These are phyloP conservation scores for Strigamia maritima DNA, from an alignment of 2,888 invertebrate genomes.

Conservation along the genomic window DNA sequence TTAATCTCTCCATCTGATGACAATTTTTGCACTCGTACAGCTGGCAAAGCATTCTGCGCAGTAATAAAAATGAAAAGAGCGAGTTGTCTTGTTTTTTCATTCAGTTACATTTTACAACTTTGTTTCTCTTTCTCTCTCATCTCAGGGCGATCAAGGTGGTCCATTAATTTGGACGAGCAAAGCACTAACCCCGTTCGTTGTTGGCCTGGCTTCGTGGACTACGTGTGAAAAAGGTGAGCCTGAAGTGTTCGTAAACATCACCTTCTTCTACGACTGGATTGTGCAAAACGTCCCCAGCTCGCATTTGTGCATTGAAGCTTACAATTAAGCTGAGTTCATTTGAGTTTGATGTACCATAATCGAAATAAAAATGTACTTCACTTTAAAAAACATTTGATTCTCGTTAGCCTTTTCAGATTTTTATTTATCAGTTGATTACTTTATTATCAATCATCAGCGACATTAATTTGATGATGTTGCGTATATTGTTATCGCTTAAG, in stretches of 20 bases:
- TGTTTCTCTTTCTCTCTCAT: neutral
- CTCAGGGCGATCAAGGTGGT: constrained; percentile 16
- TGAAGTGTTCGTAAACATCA: neutral
- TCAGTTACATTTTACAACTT: constrained; percentile 5
- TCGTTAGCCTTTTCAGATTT: too few relatives aligned
- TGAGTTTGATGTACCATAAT: neutral
- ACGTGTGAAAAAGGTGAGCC: neutral
- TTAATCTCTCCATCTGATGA: neutral
- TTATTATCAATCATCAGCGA: too few relatives aligned
- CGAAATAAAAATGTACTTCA: too few relatives aligned
- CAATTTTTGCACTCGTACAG: neutral
- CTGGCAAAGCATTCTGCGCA: constrained; percentile 11
- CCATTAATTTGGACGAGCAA: constrained; percentile 14
- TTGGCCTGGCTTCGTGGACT: neutral
- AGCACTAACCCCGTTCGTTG: neutral
- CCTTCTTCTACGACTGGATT: neutral
- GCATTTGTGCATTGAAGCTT: neutral
- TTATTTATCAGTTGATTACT: too few relatives aligned
- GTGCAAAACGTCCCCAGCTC: neutral
- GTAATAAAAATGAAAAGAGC: constrained; percentile 21
- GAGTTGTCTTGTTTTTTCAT: neutral
- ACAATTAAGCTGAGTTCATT: neutral
- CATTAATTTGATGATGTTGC: too few relatives aligned
- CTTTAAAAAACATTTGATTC: too few relatives aligned
- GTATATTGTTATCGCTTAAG: too few relatives aligned